phyloP scores from a whole-genome alignment of 2,888 invertebrate species.

The Euzophera pinguis region DNA sequence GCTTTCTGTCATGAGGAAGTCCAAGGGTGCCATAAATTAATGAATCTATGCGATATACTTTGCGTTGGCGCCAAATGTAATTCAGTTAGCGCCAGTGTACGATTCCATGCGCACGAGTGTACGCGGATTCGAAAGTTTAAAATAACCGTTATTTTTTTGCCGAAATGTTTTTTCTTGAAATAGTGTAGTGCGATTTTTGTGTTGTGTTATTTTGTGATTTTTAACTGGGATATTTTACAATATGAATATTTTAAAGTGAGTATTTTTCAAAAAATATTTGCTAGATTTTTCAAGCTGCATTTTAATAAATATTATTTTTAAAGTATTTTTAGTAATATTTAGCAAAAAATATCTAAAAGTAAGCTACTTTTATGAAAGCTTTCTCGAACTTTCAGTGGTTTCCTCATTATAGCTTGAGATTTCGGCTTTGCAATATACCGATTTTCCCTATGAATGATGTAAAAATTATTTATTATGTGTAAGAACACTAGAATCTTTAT shows the following conservation, averaged over 20 bases:
- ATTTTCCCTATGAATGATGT: too few species aligned
- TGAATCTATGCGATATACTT: neutral
- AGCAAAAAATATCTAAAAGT: too few species aligned
- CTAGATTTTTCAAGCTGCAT: too few species aligned
- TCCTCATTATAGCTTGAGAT: too few species aligned
- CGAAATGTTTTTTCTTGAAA: conserved; percentile 17
- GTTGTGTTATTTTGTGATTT: neutral
- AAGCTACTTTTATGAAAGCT: too few species aligned
- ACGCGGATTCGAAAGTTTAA: conserved; percentile 13
- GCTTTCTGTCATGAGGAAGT: neutral
- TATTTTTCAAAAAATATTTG: too few species aligned
- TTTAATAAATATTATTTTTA: too few species aligned
- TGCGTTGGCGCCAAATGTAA: conserved; percentile 5
- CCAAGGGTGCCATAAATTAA: conserved; percentile 9
- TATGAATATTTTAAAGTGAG: conserved; percentile 1
- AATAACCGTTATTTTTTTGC: conserved; percentile 12
- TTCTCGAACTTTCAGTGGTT: too few species aligned
- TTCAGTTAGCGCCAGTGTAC: conserved; percentile 8
- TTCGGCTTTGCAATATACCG: too few species aligned
- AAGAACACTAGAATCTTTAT: too few species aligned
- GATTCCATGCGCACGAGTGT: neutral
- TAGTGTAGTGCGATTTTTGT: conserved; percentile 30
- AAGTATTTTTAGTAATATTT: neutral
- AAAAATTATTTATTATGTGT: too few species aligned
- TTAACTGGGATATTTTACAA: neutral